Conservation (phyloP, 2,888 invertebrate genomes). For the Eumacrocentrus americanus region DNA sequence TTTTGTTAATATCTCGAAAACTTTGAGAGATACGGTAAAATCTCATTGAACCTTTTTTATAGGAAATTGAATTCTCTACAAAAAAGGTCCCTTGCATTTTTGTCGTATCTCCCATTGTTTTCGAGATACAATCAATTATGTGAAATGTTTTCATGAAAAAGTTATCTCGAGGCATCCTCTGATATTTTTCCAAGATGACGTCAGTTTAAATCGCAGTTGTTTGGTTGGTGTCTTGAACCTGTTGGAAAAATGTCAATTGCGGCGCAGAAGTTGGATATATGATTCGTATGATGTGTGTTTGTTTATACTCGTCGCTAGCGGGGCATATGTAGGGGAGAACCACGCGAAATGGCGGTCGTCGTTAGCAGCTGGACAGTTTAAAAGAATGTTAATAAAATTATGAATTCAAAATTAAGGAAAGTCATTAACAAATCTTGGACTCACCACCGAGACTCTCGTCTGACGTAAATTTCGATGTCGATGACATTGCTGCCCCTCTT, state of each 20-base stretch:
- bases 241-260: constrained; percentile 30
- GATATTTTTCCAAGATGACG: too few relatives aligned
- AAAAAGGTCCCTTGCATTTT: too few relatives aligned
- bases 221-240: background rate
- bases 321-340: constrained; percentile 27
- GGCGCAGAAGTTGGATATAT: constrained; percentile 35
- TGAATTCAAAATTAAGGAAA: background rate
- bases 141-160: too few relatives aligned
- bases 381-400: background rate
- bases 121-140: too few relatives aligned
- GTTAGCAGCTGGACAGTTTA: constrained; percentile 43
- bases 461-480: constrained; percentile 49
- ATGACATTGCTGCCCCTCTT: constrained; percentile 45
- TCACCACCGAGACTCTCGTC: constrained; percentile 56
- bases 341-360: constrained; percentile 54
- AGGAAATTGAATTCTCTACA: too few relatives aligned
- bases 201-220: background rate
- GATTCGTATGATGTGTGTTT: constrained; percentile 38
- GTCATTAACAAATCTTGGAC: too few relatives aligned
- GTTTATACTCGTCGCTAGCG: too few relatives aligned
- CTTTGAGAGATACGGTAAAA: too few relatives aligned
- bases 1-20: too few relatives aligned
- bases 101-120: too few relatives aligned
- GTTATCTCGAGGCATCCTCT: too few relatives aligned
- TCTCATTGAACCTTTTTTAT: too few relatives aligned